A percentile compares a stretch with the other conserved stretches of the same genome.
phyloP scores from a whole-genome alignment of 2,888 invertebrate genomes.

The Ectemnius cavifrons region DNA sequence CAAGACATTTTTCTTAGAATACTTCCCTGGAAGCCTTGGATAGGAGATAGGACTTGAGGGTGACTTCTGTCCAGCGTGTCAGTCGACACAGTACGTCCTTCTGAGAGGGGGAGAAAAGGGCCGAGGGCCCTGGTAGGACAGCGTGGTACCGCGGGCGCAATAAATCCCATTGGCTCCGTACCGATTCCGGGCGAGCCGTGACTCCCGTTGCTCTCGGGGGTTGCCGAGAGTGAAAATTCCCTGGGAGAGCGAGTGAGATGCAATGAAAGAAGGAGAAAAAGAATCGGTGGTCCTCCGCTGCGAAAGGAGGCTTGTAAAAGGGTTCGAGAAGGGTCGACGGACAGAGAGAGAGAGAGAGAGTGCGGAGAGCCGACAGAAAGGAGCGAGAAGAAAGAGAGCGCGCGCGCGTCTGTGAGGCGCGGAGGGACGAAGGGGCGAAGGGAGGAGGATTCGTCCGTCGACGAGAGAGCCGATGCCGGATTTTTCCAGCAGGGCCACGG shows the following conservation, averaged over 20 bases:
- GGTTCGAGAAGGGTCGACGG: constrained; percentile 49
- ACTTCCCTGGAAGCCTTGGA: not conserved
- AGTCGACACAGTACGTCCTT: not conserved
- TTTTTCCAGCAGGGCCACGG: constrained; percentile 60
- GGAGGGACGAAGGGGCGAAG: constrained; percentile 3
- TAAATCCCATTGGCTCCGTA: constrained; percentile 43
- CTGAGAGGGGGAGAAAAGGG: no score
- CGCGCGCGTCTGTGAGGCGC: constrained; percentile 20
- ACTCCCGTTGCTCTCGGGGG: constrained; percentile 42
- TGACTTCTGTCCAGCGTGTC: not conserved
- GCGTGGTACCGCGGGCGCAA: constrained; percentile 29
- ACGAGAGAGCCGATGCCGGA: constrained; percentile 56
- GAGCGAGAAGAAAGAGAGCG: constrained; percentile 8
- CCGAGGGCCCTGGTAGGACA: not conserved
- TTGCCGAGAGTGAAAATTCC: constrained; percentile 43
- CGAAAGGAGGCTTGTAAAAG: constrained; percentile 34
- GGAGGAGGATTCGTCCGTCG: constrained; percentile 45
- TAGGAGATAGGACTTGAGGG: not conserved
- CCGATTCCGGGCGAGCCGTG: constrained; percentile 34
- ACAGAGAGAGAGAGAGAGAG: constrained; percentile 2
- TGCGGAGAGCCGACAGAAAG: not conserved
- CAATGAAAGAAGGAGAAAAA: not conserved
- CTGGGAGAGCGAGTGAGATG: constrained; percentile 14
- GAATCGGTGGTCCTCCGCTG: not conserved
- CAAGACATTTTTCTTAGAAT: not conserved